Conservation (phyloP, 2,888 invertebrate genomes). For the Myopa testacea region DNA sequence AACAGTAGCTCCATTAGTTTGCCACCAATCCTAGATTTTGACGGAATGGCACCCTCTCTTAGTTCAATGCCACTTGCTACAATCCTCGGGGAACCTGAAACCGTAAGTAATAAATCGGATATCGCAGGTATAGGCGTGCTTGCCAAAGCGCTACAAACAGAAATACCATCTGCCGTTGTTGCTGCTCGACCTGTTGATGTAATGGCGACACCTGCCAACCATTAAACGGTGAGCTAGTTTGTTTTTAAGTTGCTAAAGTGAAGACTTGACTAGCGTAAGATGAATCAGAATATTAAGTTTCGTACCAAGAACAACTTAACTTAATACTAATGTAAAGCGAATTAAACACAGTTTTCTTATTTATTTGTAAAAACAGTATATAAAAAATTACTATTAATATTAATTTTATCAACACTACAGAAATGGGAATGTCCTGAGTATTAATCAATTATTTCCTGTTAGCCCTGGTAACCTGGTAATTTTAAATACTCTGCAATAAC, state of each 20-base stretch:
- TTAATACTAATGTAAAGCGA: not conserved
- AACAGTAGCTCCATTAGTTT: slow-evolving; percentile 9
- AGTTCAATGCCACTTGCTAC: slow-evolving; percentile 53
- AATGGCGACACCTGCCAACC: not conserved
- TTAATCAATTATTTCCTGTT: too few species aligned
- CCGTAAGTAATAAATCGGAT: not conserved
- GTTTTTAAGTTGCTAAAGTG: slow-evolving; percentile 2
- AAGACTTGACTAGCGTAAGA: slow-evolving; percentile 29
- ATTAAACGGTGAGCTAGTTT: slow-evolving; percentile 7
- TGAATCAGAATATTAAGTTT: slow-evolving; percentile 8
- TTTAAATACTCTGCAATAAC: too few species aligned
- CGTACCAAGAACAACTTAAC: slow-evolving; percentile 20
- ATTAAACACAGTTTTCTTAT: slow-evolving; percentile 15
- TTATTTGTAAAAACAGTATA: slow-evolving; percentile 25
- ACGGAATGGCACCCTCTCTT: slow-evolving; percentile 53
- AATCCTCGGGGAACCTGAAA: slow-evolving; percentile 44
- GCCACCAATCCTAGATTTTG: slow-evolving; percentile 48
- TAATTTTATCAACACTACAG: slow-evolving; percentile 22
- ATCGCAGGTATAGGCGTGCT: not conserved
- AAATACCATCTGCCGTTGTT: not conserved
- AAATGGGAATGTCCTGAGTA: not conserved
- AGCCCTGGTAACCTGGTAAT: too few species aligned
- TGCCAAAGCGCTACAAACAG: not conserved
- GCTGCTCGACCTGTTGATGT: not conserved
- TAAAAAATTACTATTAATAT: slow-evolving; percentile 17